Percentiles rank a stretch among this genome's conserved stretches.
Evolutionary conservation across 2,113 vertebrate genomes (phyloP).

Genomic region (Gobiocypris rarus): DNA sequence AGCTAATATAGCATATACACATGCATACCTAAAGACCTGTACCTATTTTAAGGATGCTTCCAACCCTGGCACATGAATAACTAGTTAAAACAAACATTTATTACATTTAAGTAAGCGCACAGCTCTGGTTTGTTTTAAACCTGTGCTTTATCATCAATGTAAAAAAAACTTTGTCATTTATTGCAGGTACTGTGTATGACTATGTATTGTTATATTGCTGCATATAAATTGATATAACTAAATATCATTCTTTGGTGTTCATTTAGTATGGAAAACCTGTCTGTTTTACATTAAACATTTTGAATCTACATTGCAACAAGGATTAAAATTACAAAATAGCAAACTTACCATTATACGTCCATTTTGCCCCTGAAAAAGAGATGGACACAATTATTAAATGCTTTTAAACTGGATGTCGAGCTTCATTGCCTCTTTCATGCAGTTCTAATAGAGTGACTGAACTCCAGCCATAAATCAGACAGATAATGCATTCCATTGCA

Average conservation of each 20-base stretch:
- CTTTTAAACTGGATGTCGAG: neutral
- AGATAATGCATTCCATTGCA: constrained; percentile 42
- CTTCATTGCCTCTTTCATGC: too few species aligned
- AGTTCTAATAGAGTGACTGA: constrained; percentile 8
- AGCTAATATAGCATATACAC: too few species aligned
- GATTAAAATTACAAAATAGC: neutral
- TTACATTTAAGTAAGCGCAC: too few species aligned
- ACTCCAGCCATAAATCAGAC: constrained; percentile 29
- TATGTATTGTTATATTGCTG: neutral
- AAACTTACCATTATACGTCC: constrained; percentile 89
- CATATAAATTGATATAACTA: neutral
- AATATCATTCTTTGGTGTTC: neutral
- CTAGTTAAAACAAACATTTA: too few species aligned
- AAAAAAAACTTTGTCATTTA: too few species aligned
- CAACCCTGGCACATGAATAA: too few species aligned
- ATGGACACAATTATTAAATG: constrained; percentile 39
- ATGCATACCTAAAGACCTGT: too few species aligned
- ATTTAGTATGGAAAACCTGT: neutral
- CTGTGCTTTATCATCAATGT: too few species aligned
- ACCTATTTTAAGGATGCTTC: too few species aligned
- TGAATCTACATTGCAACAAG: neutral
- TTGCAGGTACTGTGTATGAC: neutral
- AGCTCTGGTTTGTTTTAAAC: too few species aligned
- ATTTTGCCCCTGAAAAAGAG: constrained; percentile 83
- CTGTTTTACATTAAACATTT: neutral